phyloP scores from a whole-genome alignment of 2,113 vertebrate species.

The Silurus meridionalis region DNA sequence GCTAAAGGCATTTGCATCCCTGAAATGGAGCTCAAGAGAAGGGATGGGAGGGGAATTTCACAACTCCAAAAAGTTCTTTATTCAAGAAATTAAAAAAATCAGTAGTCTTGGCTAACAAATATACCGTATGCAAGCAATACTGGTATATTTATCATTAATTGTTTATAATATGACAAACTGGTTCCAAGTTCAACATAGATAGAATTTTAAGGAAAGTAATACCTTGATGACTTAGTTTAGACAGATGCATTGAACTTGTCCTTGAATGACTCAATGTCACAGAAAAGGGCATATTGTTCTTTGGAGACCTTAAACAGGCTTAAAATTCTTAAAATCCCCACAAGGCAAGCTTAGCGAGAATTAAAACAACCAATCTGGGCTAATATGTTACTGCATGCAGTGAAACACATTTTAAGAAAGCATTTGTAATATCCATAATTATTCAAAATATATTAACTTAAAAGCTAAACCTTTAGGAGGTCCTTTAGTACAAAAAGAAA shows the following conservation, averaged over 20 bases:
- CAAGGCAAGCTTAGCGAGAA: neutral
- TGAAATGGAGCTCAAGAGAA: slow-evolving; percentile 69
- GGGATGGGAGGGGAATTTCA: slow-evolving; percentile 4
- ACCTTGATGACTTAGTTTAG: slow-evolving; percentile 63
- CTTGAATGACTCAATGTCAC: slow-evolving; percentile 70
- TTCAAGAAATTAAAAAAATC: slow-evolving; percentile 8
- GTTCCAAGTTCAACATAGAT: slow-evolving; percentile 42
- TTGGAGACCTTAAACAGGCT: slow-evolving; percentile 49
- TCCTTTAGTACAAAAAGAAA: neutral
- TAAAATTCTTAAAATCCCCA: slow-evolving; percentile 20
- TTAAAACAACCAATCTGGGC: neutral
- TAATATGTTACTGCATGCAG: neutral
- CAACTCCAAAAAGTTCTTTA: slow-evolving; percentile 15
- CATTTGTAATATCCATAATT: neutral
- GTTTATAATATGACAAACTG: slow-evolving; percentile 24
- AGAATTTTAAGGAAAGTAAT: slow-evolving; percentile 55
- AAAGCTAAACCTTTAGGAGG: neutral
- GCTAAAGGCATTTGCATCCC: slow-evolving; percentile 76
- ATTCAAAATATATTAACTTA: no score
- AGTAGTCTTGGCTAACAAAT: neutral
- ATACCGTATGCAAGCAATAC: neutral
- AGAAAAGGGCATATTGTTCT: slow-evolving; percentile 59
- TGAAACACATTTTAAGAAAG: neutral
- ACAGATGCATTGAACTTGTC: slow-evolving; percentile 56
- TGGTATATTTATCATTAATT: neutral